Evolutionary conservation across 2,888 invertebrate genomes (phyloP).

Genomic region (Hirtodrosophila duncani): DNA sequence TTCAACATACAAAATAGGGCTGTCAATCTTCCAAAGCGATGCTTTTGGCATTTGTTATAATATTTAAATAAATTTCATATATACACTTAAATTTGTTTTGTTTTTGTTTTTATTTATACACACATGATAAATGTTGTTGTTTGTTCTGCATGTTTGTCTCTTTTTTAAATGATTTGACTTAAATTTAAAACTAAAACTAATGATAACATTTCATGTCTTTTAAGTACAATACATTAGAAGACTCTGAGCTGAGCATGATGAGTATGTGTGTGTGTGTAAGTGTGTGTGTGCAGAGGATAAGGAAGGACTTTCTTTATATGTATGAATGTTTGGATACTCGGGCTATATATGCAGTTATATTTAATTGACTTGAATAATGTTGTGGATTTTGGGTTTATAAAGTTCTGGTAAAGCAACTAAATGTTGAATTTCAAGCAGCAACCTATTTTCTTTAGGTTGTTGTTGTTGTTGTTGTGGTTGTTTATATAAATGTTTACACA

Average conservation of each 20-base stretch:
- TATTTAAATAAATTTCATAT: slow-evolving; percentile 46
- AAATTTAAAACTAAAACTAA: slow-evolving; percentile 67
- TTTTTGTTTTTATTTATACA: no score
- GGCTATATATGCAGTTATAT: slow-evolving; percentile 9
- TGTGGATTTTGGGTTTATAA: neutral
- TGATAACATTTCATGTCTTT: slow-evolving; percentile 57
- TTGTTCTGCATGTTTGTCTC: neutral
- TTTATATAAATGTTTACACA: slow-evolving; percentile 41
- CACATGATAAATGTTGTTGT: no score
- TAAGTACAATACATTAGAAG: slow-evolving; percentile 47
- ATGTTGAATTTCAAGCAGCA: neutral
- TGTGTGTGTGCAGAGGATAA: slow-evolving; percentile 11
- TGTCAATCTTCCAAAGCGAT: slow-evolving; percentile 1
- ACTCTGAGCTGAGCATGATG: slow-evolving; percentile 52
- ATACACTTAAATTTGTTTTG: slow-evolving; percentile 26
- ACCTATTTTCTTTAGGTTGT: slow-evolving; percentile 9
- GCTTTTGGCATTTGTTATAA: slow-evolving; percentile 18
- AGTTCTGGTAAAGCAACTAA: neutral
- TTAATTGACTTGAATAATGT: slow-evolving; percentile 29
- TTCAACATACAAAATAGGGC: slow-evolving; percentile 1
- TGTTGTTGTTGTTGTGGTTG: neutral
- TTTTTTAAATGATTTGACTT: slow-evolving; percentile 43
- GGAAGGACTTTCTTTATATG: no score
- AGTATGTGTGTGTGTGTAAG: slow-evolving; percentile 13
- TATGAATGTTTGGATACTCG: slow-evolving; percentile 13